Percentiles rank a stretch among this genome's conserved stretches.
Evolutionary conservation across 2,797 vertebrate species (phyloP).

Genomic region (Centroberyx gerrardi): DNA sequence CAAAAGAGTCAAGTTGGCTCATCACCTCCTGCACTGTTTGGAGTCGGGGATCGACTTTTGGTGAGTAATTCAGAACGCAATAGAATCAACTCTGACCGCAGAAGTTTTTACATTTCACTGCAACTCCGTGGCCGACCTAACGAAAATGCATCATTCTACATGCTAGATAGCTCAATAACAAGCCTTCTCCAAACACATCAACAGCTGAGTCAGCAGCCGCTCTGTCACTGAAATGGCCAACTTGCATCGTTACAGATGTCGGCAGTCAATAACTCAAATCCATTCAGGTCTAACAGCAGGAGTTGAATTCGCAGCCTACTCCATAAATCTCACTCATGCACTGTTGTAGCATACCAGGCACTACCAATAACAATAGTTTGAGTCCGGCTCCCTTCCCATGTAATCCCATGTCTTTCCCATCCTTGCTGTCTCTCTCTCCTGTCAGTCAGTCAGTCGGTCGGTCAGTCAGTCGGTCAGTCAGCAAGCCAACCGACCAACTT

Average conservation of each 20-base stretch:
- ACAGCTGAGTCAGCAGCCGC: neutral
- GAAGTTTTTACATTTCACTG: neutral
- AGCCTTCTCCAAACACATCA: neutral
- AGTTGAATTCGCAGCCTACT: neutral
- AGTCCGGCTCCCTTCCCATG: constrained; percentile 13
- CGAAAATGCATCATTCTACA: neutral
- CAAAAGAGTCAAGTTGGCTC: neutral
- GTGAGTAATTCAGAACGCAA: neutral
- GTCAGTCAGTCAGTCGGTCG: constrained; percentile 15
- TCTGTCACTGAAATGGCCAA: neutral
- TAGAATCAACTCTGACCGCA: too few relatives aligned
- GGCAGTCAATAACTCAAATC: neutral
- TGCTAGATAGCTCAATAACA: neutral
- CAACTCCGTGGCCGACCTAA: neutral
- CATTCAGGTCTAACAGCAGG: neutral
- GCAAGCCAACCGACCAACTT: constrained; percentile 28
- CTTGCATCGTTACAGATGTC: neutral
- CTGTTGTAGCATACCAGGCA: neutral
- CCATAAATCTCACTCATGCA: neutral
- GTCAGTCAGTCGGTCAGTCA: constrained; percentile 28
- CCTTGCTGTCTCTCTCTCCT: constrained; percentile 20
- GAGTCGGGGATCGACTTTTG: neutral
- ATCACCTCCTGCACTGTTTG: too few relatives aligned
- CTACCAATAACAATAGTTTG: constrained; percentile 1
- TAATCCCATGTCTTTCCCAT: constrained; percentile 33